Evolutionary conservation across 1,140 invertebrate genomes (phyloP), one percentile per base, ranked within the genome.

Genomic region (Sinella curviseta): DNA sequence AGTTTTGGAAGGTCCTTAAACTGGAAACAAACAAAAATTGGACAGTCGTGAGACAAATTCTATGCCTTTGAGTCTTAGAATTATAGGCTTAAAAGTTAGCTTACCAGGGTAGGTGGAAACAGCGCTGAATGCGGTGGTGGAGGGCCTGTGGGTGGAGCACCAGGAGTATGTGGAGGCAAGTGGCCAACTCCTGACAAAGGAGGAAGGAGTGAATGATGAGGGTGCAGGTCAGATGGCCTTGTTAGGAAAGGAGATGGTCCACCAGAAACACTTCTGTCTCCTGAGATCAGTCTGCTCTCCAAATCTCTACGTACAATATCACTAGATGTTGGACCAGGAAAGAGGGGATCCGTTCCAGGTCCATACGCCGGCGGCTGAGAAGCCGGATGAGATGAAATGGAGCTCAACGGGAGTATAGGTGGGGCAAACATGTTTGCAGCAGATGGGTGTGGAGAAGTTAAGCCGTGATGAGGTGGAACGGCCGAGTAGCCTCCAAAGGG

Each of bases 1-100:
- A 95, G 89, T 88, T 96, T 96, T 77, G 93, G 92, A 85, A 95
- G 94, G 86, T 96, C 95, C 88, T 96, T 96, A 87, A 95, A 95
- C 90, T 94, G 87, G 65, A 90, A 84, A 80, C 73, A n/a, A 57
- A 78, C 0, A 65, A 54, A 24, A 76, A 76, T 30, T 55, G 20
- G 4, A 67, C 65, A 12, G 24, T 75, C 28, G 14, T 14, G 26
- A 17, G 28, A 17, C 14, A 70, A 14, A 12, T 70, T 70, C 14
- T 17, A 70, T 14, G 14, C 14, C 26, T 20, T 16, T 16, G 12
- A 17, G 14, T 30, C 14, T 20, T 70, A 70, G n/a, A 55, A 55
- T 16, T n/a, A n/a, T n/a, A n/a, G n/a, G n/a, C n/a, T n/a, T n/a
- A n/a, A 26, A 77, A 34, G 20, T 67, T n/a, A 65, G 84, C 88